Conservation (phyloP, 2,113 vertebrate genomes). For the Stomatorhinus ivindoensis region DNA sequence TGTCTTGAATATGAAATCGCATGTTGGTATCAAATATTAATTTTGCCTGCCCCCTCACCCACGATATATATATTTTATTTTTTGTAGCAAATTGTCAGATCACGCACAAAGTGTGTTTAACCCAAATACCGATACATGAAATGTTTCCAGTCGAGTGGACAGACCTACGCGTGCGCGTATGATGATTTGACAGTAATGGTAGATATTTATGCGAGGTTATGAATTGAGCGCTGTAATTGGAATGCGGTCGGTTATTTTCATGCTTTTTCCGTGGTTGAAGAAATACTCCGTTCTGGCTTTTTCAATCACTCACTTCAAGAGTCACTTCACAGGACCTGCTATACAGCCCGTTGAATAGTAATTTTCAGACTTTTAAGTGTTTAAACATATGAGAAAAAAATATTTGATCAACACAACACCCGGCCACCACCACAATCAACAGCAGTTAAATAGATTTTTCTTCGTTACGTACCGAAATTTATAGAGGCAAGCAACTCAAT, state of each 20-base stretch:
- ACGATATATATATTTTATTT: neutral
- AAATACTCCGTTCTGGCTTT: neutral
- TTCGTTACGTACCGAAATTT: neutral
- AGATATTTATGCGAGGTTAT: neutral
- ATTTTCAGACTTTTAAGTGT: constrained; percentile 2
- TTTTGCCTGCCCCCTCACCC: constrained; percentile 30
- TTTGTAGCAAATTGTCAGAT: neutral
- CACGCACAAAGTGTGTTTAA: neutral
- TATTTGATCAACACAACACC: neutral
- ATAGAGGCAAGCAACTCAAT: neutral
- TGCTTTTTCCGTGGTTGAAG: neutral
- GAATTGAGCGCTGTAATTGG: neutral
- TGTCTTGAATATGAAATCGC: constrained; percentile 36
- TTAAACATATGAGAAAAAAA: constrained; percentile 4
- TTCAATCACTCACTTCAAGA: neutral
- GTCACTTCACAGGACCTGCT: neutral
- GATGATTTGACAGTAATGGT: neutral
- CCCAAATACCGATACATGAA: neutral
- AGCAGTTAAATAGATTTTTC: neutral
- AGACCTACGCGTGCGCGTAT: neutral
- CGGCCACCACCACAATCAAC: neutral
- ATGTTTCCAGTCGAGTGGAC: neutral
- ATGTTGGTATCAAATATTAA: constrained; percentile 52
- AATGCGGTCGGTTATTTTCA: neutral
- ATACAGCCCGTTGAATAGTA: neutral